Evolutionary conservation across 2,888 invertebrate genomes (phyloP).

Genomic region (Conistra vaccinii): DNA sequence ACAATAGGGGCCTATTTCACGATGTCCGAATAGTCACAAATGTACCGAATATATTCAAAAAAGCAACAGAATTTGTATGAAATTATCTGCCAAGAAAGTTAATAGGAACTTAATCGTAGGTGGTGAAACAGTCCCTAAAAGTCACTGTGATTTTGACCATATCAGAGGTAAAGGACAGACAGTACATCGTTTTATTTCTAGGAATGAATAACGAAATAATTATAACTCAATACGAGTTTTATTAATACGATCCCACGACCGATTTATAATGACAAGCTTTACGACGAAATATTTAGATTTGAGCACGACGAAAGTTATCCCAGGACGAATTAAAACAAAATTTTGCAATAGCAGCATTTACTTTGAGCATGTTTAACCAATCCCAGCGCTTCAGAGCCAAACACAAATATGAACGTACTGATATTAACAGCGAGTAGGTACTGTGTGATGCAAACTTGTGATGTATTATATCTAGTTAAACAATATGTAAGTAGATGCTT

Average conservation of each 20-base stretch:
- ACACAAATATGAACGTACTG: conserved; percentile 43
- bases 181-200: not conserved
- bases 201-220: not conserved
- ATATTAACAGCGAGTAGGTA: conserved; percentile 39
- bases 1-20: no score
- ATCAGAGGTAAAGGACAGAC: not conserved
- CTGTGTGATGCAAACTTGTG: conserved; percentile 32
- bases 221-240: not conserved
- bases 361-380: conserved; percentile 44
- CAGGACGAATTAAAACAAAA: conserved; percentile 11
- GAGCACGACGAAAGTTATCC: conserved; percentile 3
- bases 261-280: conserved; percentile 11
- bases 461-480: not conserved
- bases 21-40: no score
- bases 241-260: not conserved
- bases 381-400: conserved; percentile 20
- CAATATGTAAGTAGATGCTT: not conserved
- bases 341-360: conserved; percentile 26
- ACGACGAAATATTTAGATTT: conserved; percentile 4
- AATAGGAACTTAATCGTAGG: no score
- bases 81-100: no score
- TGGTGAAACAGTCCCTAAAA: no score
- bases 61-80: no score
- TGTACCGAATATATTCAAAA: no score
- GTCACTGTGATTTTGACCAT: no score